Evolutionary conservation across 2,797 vertebrate species (phyloP).

Genomic region (Distichodus sexfasciatus): DNA sequence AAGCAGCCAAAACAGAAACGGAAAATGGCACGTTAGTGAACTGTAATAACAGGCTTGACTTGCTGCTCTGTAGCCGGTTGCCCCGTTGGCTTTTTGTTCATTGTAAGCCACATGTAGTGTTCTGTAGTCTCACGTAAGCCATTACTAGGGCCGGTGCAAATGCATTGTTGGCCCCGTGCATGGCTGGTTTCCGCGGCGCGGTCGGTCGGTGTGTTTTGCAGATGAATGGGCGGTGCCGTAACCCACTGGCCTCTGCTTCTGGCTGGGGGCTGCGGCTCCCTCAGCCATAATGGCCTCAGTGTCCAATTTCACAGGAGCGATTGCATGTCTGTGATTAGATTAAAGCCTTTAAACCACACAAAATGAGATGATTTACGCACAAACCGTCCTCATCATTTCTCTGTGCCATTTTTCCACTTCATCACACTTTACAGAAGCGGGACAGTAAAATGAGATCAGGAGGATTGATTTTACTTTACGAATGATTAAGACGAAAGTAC

Average conservation of each 20-base stretch:
- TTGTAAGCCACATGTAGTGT: too few species aligned
- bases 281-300: background rate
- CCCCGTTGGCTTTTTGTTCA: too few species aligned
- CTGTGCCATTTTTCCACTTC: background rate
- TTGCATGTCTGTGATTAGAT: background rate
- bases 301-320: background rate
- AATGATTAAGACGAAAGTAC: background rate
- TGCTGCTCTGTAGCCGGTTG: too few species aligned
- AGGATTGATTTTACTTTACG: background rate
- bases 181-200: too few species aligned
- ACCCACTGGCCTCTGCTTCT: background rate
- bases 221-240: background rate
- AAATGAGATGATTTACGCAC: background rate
- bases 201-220: background rate
- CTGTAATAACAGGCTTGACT: too few species aligned
- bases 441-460: background rate
- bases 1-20: too few species aligned
- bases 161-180: too few species aligned
- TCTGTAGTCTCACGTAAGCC: too few species aligned
- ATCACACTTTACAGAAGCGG: slow-evolving; percentile 1
- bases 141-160: too few species aligned
- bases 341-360: background rate
- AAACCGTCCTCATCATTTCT: background rate
- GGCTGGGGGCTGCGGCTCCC: background rate
- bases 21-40: too few species aligned